Base-by-base conservation (phyloP, 2,888 invertebrate species). In the Aleiodes leptofemur region DNA sequence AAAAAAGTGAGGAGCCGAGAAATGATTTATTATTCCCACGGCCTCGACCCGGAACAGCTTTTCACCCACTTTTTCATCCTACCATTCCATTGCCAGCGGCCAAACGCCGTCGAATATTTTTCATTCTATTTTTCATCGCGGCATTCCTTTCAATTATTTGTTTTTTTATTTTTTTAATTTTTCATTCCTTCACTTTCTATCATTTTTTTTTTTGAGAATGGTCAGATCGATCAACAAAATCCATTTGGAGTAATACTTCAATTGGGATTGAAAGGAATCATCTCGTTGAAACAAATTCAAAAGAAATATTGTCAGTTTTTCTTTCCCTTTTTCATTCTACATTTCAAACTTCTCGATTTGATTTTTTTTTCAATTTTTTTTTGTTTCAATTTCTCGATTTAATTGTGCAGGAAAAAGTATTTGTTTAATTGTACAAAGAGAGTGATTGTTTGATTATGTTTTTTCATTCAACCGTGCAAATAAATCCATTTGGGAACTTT, bases 11-110 rank as follows among this genome's bases (percentile, higher is more conserved):
- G 70, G 66, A 70, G 64, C 64, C 55, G 57, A 71, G 55, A 66
- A 53, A 75, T 75, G 74, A 75, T 75, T 75, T 75, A 75, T 75
- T 75, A 75, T 75, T 71, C 71, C 70, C 66, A 66, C 71, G 74
- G 74, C 74, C 74, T 75, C 74, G 74, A 75, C 71, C 74, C 48
- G 74, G 50, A 75, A 75, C 71, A 75, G 74, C 74, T 76, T 74
- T 76, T 76, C 74, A 76, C 73, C 76, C 69, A 64, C 64, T 71
- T 70, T 59, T 72, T 57, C 72, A 69, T 73, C 66, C 43, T 69
- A 13, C 50, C 23, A 53, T 55, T 14, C 50, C 38, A 16, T 50
- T 16, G 53, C 56, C 31, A 48, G 13, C 56, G 13, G 14, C 61
- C 61, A 38, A 61, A 61, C 61, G 61, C 61, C 56, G 31, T 66